Evolutionary conservation across 2,888 invertebrate genomes (phyloP).

Genomic region (Ophioninae sp.): DNA sequence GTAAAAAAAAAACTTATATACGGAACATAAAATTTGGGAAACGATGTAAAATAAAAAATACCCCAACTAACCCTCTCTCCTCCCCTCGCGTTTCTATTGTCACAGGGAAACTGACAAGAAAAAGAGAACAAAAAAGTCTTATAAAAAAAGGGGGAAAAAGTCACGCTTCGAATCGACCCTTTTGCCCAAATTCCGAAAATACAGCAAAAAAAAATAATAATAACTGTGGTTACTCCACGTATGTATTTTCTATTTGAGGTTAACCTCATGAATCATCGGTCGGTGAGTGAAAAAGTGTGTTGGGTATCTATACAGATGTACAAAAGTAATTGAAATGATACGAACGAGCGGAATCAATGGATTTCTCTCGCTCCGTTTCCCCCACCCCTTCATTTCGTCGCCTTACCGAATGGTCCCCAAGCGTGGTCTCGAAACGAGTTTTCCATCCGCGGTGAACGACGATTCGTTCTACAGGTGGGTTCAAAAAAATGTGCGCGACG

Average conservation of each 20-base stretch:
- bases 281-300: conserved; percentile 20
- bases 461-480: conserved; percentile 53
- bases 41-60: conserved; percentile 15
- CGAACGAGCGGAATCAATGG: conserved; percentile 12
- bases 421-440: conserved; percentile 50
- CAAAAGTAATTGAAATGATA: conserved; percentile 27
- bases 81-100: conserved; percentile 31
- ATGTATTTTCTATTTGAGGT: conserved; percentile 7
- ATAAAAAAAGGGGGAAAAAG: conserved; percentile 20
- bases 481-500: conserved; percentile 21
- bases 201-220: too few relatives aligned
- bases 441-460: conserved; percentile 27
- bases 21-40: conserved; percentile 37
- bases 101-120: not conserved
- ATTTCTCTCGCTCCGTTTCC: not conserved
- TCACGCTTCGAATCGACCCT: conserved; percentile 10
- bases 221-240: not conserved
- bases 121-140: conserved; percentile 13
- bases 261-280: conserved; percentile 41
- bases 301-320: not conserved
- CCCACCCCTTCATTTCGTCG: not conserved
- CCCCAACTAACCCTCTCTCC: conserved; percentile 11
- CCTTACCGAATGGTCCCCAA: not conserved
- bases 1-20: conserved; percentile 28
- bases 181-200: conserved; percentile 21